phyloP scores from a whole-genome alignment of 2,113 vertebrate species.

The Eurypyga helias region DNA sequence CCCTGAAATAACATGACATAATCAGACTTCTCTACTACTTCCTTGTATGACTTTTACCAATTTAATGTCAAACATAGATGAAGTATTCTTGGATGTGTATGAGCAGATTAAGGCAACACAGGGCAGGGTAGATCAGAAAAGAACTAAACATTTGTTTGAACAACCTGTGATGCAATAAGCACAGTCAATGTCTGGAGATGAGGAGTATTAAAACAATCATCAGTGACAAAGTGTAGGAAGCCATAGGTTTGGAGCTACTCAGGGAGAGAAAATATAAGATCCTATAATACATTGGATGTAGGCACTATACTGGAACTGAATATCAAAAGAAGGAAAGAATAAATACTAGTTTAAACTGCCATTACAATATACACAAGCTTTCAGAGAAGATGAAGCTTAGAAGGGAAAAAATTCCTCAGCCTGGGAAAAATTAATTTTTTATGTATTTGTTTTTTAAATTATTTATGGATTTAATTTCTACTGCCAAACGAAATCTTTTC shows the following conservation, averaged over 20 bases:
- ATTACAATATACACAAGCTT: not conserved
- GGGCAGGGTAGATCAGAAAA: not conserved
- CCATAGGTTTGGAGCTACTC: fast-evolving
- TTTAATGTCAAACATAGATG: not conserved
- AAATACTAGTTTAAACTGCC: not conserved
- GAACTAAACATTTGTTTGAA: not conserved
- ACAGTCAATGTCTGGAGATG: not conserved
- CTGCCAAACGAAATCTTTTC: not conserved
- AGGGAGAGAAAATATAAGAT: not conserved
- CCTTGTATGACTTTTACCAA: not conserved
- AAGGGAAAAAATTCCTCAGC: not conserved
- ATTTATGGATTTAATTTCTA: not conserved
- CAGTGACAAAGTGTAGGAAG: not conserved
- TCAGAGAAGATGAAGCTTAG: not conserved
- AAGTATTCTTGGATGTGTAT: not conserved
- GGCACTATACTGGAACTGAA: not conserved
- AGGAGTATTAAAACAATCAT: not conserved
- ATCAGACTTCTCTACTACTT: not conserved
- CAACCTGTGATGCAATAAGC: not conserved
- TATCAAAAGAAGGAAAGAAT: not conserved
- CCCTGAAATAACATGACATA: not conserved
- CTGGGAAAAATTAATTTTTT: not conserved
- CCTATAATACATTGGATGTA: not conserved
- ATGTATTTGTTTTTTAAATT: not conserved
- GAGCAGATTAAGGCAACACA: not conserved